Conservation (phyloP, 2,888 invertebrate species). For the Cecidostiba fungosa region DNA sequence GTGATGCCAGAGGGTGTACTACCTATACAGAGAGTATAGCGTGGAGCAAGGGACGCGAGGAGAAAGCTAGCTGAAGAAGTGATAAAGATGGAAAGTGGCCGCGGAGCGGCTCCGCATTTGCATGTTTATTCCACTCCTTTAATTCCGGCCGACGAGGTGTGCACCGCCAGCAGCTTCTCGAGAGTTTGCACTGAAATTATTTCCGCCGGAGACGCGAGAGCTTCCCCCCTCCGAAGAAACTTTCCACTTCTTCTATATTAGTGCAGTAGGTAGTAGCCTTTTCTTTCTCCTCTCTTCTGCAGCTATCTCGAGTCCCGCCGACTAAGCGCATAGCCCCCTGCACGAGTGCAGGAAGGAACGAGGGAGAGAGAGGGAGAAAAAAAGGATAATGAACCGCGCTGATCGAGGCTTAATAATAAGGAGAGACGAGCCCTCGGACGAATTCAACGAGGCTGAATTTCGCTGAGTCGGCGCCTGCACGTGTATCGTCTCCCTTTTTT, state of each 20-base stretch:
- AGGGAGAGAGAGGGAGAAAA: background rate
- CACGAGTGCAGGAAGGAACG: background rate
- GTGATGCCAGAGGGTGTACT: conserved; percentile 6
- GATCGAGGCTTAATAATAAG: conserved; percentile 46
- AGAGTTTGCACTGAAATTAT: conserved; percentile 58
- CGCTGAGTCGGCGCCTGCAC: conserved; percentile 45
- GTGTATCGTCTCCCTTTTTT: conserved; percentile 25
- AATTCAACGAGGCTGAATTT: conserved; percentile 26
- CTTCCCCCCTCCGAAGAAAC: conserved; percentile 35
- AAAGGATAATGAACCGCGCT: conserved; percentile 23
- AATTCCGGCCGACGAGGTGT: conserved; percentile 67
- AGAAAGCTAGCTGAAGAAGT: conserved; percentile 64
- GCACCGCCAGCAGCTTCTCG: conserved; percentile 9
- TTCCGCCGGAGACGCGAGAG: conserved; percentile 41
- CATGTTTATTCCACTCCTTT: conserved; percentile 75
- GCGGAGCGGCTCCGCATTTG: conserved; percentile 68
- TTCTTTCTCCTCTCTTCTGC: conserved; percentile 10
- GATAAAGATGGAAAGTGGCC: conserved; percentile 75
- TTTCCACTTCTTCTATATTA: conserved; percentile 13
- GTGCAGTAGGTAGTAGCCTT: background rate
- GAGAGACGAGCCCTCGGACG: conserved; percentile 25
- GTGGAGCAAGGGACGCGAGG: conserved; percentile 14
- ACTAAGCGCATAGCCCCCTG: no score
- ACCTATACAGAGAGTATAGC: background rate
- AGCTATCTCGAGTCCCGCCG: background rate